Percentiles rank a stretch among this genome's conserved stretches.
These are phyloP conservation scores for Flabesymbios commensalis DNA, from an alignment of 2,888 invertebrate species.

Conservation along the genomic window DNA sequence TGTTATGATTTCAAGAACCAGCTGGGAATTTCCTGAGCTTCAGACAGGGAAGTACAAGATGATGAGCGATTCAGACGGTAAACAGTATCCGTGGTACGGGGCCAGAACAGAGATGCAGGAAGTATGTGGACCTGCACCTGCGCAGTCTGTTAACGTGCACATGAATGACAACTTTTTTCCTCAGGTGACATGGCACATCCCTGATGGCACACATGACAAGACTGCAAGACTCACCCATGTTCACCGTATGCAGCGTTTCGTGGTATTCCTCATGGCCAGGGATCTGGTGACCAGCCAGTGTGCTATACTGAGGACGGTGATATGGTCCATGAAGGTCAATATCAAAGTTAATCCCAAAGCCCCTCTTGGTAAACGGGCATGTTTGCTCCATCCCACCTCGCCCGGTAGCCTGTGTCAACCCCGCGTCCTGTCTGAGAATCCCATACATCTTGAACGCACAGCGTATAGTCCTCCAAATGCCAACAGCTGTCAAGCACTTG, in stretches of 20 bases:
- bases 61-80: constrained; percentile 61
- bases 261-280: constrained; percentile 60
- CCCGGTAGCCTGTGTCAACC: constrained; percentile 32
- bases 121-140: constrained; percentile 53
- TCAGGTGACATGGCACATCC: constrained; percentile 58
- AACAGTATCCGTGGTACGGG: constrained; percentile 61
- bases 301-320: constrained; percentile 54
- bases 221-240: constrained; percentile 57
- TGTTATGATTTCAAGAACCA: constrained; percentile 57
- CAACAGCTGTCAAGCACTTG: constrained; percentile 43
- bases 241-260: constrained; percentile 58
- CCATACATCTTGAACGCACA: constrained; percentile 8
- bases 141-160: constrained; percentile 49
- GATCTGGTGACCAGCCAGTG: constrained; percentile 53
- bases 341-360: constrained; percentile 54
- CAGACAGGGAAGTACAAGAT: constrained; percentile 55
- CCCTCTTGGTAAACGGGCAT: constrained; percentile 53
- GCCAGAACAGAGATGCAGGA: constrained; percentile 53
- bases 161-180: constrained; percentile 63
- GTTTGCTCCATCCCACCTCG: constrained; percentile 33
- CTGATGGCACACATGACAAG: constrained; percentile 51
- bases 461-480: constrained; percentile 28
- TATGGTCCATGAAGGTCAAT: constrained; percentile 56
- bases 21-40: constrained; percentile 62
- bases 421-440: constrained; percentile 8